A percentile compares a stretch with the other conserved stretches of the same genome.
Evolutionary conservation across 1,140 invertebrate genomes (phyloP).

Genomic region (Cyphomyrmex costatus): DNA sequence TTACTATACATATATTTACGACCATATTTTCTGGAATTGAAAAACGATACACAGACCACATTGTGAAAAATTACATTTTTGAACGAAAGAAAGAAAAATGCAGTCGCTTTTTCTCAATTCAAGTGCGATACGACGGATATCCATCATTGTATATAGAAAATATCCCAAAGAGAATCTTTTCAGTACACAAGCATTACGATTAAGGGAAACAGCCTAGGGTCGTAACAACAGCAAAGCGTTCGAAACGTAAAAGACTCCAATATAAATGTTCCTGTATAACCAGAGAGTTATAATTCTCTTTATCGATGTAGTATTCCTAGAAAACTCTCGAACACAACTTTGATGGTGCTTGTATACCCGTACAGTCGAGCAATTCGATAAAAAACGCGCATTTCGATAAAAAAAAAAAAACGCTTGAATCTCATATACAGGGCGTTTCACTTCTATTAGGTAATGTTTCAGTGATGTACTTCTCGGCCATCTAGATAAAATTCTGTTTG

Average conservation of each 20-base stretch:
- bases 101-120: background rate
- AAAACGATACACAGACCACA: background rate
- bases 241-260: background rate
- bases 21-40: constrained; percentile 3
- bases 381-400: constrained; percentile 11
- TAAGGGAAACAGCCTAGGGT: constrained; percentile 23
- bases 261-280: constrained; percentile 55
- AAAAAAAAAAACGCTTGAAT: constrained; percentile 37
- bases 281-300: constrained; percentile 26
- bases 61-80: constrained; percentile 20
- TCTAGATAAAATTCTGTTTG: background rate
- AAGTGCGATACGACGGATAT: constrained; percentile 4
- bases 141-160: constrained; percentile 53
- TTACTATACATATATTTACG: background rate
- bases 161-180: constrained; percentile 57
- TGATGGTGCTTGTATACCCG: constrained; percentile 25
- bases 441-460: constrained; percentile 3
- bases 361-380: constrained; percentile 16
- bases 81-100: constrained; percentile 21
- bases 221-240: constrained; percentile 15
- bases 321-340: background rate
- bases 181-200: constrained; percentile 35
- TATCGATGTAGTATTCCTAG: constrained; percentile 18
- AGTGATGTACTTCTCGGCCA: background rate
- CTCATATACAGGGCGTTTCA: background rate